Evolutionary conservation across 2,113 vertebrate genomes (phyloP).

Genomic region (Daubentonia madagascariensis): DNA sequence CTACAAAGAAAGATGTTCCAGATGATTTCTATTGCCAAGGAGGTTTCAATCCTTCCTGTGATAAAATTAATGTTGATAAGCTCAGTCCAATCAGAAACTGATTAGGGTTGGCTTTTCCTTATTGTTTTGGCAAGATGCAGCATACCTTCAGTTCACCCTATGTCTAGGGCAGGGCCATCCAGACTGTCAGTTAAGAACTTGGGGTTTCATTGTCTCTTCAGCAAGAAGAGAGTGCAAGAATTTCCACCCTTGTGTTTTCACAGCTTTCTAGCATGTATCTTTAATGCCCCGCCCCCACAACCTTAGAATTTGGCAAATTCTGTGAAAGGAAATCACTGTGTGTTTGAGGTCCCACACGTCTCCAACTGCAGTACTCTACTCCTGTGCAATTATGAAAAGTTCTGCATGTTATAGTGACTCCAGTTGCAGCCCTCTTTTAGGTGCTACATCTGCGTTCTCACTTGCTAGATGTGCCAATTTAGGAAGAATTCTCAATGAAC

Average conservation of each 20-base stretch:
- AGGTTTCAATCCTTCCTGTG: background rate
- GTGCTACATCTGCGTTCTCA: no score
- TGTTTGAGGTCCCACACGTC: background rate
- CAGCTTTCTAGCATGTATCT: background rate
- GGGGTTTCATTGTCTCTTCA: background rate
- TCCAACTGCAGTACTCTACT: background rate
- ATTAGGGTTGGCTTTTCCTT: background rate
- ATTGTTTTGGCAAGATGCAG: background rate
- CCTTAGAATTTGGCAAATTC: background rate
- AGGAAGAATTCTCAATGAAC: no score
- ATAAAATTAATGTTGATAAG: background rate
- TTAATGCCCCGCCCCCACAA: no score
- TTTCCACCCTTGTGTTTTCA: background rate
- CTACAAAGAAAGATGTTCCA: background rate
- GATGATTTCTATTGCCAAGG: background rate
- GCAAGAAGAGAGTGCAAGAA: background rate
- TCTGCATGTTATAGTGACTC: background rate
- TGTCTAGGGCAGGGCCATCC: background rate
- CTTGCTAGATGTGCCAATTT: no score
- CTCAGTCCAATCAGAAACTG: background rate
- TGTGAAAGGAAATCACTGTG: background rate
- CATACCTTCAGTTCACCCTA: background rate
- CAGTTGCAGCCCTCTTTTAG: no score
- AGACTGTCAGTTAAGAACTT: background rate
- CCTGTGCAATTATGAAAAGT: background rate